Conservation (phyloP, 2,113 vertebrate genomes). For the Muscicapa adusta region DNA sequence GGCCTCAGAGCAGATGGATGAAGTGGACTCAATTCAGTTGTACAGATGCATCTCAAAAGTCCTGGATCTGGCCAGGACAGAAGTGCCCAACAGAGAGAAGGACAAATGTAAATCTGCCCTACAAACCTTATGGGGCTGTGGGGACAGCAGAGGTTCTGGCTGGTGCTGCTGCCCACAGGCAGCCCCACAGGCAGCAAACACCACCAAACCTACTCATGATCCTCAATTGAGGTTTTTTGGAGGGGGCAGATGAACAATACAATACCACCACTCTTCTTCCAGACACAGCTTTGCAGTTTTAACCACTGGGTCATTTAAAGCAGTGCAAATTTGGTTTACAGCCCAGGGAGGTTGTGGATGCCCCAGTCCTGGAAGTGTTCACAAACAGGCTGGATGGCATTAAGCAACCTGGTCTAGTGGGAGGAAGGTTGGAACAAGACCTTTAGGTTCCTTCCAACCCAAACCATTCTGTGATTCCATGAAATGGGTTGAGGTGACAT, state of each 20-base stretch:
- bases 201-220: background rate
- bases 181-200: background rate
- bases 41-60: background rate
- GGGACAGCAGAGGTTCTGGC: background rate
- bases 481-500: background rate
- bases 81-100: background rate
- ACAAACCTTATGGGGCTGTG: background rate
- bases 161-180: background rate
- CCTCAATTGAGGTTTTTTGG: background rate
- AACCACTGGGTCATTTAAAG: background rate
- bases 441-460: background rate
- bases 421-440: accelerated
- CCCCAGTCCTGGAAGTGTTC: background rate
- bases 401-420: background rate
- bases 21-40: background rate
- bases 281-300: background rate
- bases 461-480: background rate
- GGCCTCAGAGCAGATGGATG: background rate
- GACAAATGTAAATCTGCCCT: background rate
- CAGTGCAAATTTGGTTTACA: background rate
- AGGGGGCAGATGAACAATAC: background rate
- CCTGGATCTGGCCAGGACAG: background rate
- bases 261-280: background rate
- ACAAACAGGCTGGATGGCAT: background rate
- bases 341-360: background rate